Evolutionary conservation across 1,140 invertebrate species (phyloP), one percentile per base, ranked within the genome.

Genomic region (Scylla paramamosain): DNA sequence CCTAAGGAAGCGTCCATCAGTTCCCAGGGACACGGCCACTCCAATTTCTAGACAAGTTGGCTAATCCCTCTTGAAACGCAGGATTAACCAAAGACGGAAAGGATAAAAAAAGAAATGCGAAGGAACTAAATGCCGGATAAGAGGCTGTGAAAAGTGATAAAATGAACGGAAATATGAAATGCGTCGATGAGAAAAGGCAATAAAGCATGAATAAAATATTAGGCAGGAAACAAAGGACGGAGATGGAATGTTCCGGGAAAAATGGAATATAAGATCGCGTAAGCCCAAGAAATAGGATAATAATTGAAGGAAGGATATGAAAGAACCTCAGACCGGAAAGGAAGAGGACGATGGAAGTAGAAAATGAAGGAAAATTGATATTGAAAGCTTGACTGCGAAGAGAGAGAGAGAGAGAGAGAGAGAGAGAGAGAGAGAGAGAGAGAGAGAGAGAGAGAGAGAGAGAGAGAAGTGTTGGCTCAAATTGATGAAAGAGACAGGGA

Each of bases 71-170:
- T 77, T 77, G 67, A 77, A 77, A 77, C 67, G 67, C 67, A n/a
- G 67, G 67, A 77, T 77, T 39, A 88, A 46, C 45, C n/a, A 32
- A 46, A n/a, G 29, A 32, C 86, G 86, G 86, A 88, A 88, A 46
- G 32, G 29, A 88, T 39, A 28, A 32, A 29, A 28, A n/a, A 45
- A 88, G 86, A 88, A 88, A 46, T 46, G 31, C 32, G 86, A 10
- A 10, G 86, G 29, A 46, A 88, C 4, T 45, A 29, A 88, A 46
- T 20, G 84, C 14, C 16, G 45, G 86, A 2, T 77, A 59, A 59
- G 67, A n/a, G 67, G n/a, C 67, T 0, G 67, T 77, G 20, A 77
- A 77, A 77, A 77, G 25, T n/a, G 6, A n/a, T 77, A 20, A 77
- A 77, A 77, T n/a, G 25, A 77, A 77, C 4, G 67, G 6, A 20